These are phyloP conservation scores for Nymphicus hollandicus DNA, from an alignment of 2,113 vertebrate species.

Conservation along the genomic window DNA sequence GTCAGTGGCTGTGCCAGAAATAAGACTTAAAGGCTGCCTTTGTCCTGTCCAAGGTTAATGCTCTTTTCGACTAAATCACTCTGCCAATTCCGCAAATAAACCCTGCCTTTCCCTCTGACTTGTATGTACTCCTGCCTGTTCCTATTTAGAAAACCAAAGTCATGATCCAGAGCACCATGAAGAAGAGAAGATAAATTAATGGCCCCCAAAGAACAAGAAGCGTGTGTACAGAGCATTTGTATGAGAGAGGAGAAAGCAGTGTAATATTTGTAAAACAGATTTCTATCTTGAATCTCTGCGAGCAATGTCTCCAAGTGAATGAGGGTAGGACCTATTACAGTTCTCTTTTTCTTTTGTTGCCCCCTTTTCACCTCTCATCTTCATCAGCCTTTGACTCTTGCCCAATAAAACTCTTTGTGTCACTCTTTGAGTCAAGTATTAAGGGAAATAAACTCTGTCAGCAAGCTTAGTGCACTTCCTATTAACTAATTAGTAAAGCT, in stretches of 20 bases:
- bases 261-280: neutral
- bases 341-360: neutral
- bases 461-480: neutral
- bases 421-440: neutral
- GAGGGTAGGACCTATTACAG: neutral
- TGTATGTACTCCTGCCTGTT: neutral
- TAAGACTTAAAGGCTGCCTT: neutral
- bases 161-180: neutral
- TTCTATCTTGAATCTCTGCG: neutral
- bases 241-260: neutral
- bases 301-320: neutral
- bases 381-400: neutral
- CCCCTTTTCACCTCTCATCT: neutral
- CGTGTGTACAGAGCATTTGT: neutral
- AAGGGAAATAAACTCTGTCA: neutral
- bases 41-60: neutral
- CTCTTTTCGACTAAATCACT: neutral
- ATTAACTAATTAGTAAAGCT: neutral
- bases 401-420: neutral
- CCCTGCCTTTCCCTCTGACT: neutral
- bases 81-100: neutral
- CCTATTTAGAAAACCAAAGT: neutral
- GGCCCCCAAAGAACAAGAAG: neutral
- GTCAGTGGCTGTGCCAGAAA: neutral
- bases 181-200: neutral